Percentiles rank a stretch among this genome's conserved stretches.
Evolutionary conservation across 2,113 vertebrate genomes (phyloP).

Genomic region (Rousettus leschenaultii): DNA sequence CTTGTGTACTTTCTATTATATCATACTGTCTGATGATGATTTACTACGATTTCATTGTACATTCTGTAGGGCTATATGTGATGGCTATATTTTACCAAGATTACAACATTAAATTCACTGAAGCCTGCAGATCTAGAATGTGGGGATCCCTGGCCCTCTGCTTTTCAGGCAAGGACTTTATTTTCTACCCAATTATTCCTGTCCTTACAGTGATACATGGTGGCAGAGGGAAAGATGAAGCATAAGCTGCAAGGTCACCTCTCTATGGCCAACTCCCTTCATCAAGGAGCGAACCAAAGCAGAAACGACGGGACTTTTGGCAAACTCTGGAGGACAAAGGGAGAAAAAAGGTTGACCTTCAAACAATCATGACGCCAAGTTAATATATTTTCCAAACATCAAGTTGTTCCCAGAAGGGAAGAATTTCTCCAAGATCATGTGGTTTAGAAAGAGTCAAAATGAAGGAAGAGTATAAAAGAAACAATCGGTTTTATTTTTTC

Average conservation of each 20-base stretch:
- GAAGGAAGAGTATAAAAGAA: background rate
- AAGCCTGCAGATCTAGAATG: background rate
- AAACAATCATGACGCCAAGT: background rate
- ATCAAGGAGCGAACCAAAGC: background rate
- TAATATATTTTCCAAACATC: background rate
- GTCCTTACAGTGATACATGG: background rate
- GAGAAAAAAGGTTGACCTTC: background rate
- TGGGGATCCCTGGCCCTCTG: background rate
- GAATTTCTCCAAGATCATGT: background rate
- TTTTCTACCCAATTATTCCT: background rate
- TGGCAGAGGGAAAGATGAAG: background rate
- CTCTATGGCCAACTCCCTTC: background rate
- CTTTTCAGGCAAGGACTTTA: background rate
- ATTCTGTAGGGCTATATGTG: background rate
- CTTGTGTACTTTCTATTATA: background rate
- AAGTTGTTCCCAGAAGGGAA: background rate
- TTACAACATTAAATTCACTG: background rate
- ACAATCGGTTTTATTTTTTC: background rate
- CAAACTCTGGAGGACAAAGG: background rate
- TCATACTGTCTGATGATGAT: background rate
- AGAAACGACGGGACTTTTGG: background rate
- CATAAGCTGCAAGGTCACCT: background rate
- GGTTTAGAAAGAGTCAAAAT: background rate
- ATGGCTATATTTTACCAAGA: background rate
- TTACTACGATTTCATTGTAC: background rate